Base-by-base conservation (phyloP, 2,797 vertebrate genomes). In the Cyclopterus lumpus region DNA sequence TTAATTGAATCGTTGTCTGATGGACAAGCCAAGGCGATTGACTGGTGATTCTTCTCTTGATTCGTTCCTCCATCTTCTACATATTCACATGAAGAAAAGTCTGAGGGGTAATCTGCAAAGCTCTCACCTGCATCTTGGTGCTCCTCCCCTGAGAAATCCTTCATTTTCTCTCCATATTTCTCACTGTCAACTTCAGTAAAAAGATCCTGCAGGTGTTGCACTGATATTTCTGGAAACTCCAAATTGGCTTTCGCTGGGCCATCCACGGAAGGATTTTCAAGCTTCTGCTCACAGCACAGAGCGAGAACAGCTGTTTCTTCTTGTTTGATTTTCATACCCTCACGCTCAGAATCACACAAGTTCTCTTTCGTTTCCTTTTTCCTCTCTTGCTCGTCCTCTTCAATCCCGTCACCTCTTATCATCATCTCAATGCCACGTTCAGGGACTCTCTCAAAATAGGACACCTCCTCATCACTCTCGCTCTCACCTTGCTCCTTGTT, bases 141-240 rank as follows among this genome's bases (percentile, higher is more conserved):
- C 68, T 95, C 94, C 15, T 94, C 93, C 51, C 92, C 95, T 5
- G 91, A 94, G 84, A 96, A 95, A 62, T 93, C 91, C 60, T 90
- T 90, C 1, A 94, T 77, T 71, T 93, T 93, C 59, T 85, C 83
- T 2, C 5, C 54, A 38, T 36, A 18, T 30, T 72, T 73, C 5
- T 77, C 75, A 2, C 22, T n/a, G 1, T 89, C 77, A 38, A 72
- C 87, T 26, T 85, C 84, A 61, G 76, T 63, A 6, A 78, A 55
- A 3, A 81, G 71, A 68, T 85, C 83, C 74, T 86, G 75, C 42
- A 82, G 64, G 53, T 82, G 85, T 67, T 88, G 81, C 57, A 32
- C 70, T 15, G 72, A 79, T 77, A 80, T 61, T 63, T 71, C 61
- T n/a, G 86, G 60, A 82, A 87, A 87, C 58, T 83, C 76, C 59